These are phyloP conservation scores for Crotalus horridus DNA, from an alignment of 2,113 vertebrate species.

Conservation along the genomic window DNA sequence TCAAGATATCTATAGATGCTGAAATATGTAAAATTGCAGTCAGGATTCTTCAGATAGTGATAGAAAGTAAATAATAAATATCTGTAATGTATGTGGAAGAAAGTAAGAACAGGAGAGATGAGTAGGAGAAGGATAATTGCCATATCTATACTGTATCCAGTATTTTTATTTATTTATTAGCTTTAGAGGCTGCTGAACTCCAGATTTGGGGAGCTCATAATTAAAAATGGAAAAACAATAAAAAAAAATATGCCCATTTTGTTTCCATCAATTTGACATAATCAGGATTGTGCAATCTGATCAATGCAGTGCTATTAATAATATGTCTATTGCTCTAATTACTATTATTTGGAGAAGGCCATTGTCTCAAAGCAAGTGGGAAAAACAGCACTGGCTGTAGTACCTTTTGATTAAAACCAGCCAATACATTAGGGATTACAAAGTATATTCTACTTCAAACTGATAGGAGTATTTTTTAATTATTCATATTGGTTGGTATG, in stretches of 20 bases:
- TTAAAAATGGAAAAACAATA: not conserved
- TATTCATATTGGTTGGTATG: slow-evolving; percentile 10
- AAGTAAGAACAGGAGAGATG: not conserved
- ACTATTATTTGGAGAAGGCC: not conserved
- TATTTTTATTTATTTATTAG: not conserved
- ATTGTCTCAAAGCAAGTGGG: slow-evolving; percentile 29
- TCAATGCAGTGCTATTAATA: not conserved
- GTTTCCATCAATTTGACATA: not conserved
- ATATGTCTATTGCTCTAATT: not conserved
- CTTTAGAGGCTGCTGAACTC: not conserved
- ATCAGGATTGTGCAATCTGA: not conserved
- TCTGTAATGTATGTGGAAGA: not conserved
- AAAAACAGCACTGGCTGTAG: slow-evolving; percentile 5
- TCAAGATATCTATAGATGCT: not conserved
- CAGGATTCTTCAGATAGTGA: not conserved
- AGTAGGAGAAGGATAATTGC: not conserved
- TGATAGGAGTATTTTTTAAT: not conserved
- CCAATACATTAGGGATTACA: slow-evolving; percentile 17
- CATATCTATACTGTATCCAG: not conserved
- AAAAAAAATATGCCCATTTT: not conserved
- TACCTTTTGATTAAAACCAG: not conserved
- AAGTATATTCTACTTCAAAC: slow-evolving; percentile 12
- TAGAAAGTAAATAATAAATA: not conserved
- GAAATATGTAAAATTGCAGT: rapidly evolving
- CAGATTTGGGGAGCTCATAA: not conserved